Evolutionary conservation across 2,797 vertebrate species (phyloP), one percentile per base, ranked within the genome.

Genomic region (Tadarida brasiliensis): DNA sequence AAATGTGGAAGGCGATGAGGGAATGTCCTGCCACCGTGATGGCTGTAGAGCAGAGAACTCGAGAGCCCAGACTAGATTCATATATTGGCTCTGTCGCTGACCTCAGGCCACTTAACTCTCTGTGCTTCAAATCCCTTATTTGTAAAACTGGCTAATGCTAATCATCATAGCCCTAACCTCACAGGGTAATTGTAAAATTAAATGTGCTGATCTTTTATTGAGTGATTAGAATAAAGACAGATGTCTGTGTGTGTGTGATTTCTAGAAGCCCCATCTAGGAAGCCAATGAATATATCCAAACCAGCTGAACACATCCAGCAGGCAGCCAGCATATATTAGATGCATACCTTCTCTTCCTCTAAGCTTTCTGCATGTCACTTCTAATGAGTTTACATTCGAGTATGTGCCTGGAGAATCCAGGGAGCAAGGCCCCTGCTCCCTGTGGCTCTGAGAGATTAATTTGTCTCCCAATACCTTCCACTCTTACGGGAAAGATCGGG

Each of bases 401-500:
- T 49, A 1, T 91, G 5, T 61, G 5, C 30, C 76, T 83, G 47
- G 57, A 86, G 39, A 67, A 77, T 49, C 22, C 16, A 65, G 63
- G 39, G 70, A 85, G 59, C 54, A 56, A 92, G 26, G 28, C 5
- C 22, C 8, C 11, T 68, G 24, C 39, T 92, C 70, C 57, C 49
- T 67, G 24, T 5, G 87, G n/a, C 70, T 57, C 59, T 81, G 83
- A 90, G 88, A 86, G 51, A 73, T 94, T 74, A 91, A 92, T 61
- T 33, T 47, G 17, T 71, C 78, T 90, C 85, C 78, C 39, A 51
- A 2, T 35, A 44, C 39, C 47, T 28, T 87, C 70, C 61, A 3
- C 26, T 39, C n/a, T 96, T 95, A 89, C 4, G 8, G 94, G 83
- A 96, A 97, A 91, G 20, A n/a, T 68, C 67, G 89, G 91, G 44